A percentile compares a stretch with the other conserved stretches of the same genome.
Evolutionary conservation across 2,113 vertebrate genomes (phyloP).

Genomic region (Typhlomys cinereus): DNA sequence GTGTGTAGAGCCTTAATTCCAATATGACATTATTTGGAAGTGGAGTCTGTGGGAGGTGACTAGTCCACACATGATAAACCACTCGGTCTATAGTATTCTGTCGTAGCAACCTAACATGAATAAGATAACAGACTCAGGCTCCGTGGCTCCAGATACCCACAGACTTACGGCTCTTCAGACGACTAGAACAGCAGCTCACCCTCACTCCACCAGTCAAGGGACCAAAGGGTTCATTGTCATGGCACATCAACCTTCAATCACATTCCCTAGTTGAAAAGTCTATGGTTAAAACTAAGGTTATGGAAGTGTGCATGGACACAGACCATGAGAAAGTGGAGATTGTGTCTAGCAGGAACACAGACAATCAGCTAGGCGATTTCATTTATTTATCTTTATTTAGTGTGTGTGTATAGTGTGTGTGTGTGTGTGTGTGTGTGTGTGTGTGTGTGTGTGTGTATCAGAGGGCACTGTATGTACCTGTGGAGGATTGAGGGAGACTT

Average conservation of each 20-base stretch:
- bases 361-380: neutral
- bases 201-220: slow-evolving; percentile 54
- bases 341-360: neutral
- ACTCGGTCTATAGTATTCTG: neutral
- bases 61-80: neutral
- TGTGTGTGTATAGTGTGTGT: too few relatives aligned
- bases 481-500: too few relatives aligned
- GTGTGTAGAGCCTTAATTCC: neutral
- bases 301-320: neutral
- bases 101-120: neutral
- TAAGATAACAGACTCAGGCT: neutral
- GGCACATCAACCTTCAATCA: slow-evolving; percentile 52
- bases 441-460: too few relatives aligned
- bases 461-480: too few relatives aligned
- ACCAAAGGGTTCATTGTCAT: slow-evolving; percentile 65
- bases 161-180: slow-evolving; percentile 59
- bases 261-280: neutral
- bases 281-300: neutral
- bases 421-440: too few relatives aligned
- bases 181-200: slow-evolving; percentile 42
- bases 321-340: neutral
- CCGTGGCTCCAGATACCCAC: neutral
- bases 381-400: too few relatives aligned
- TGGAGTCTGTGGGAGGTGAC: neutral
- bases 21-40: neutral